Base-by-base conservation (phyloP, 2,797 vertebrate genomes). In the Hydrocynus forskahlii region DNA sequence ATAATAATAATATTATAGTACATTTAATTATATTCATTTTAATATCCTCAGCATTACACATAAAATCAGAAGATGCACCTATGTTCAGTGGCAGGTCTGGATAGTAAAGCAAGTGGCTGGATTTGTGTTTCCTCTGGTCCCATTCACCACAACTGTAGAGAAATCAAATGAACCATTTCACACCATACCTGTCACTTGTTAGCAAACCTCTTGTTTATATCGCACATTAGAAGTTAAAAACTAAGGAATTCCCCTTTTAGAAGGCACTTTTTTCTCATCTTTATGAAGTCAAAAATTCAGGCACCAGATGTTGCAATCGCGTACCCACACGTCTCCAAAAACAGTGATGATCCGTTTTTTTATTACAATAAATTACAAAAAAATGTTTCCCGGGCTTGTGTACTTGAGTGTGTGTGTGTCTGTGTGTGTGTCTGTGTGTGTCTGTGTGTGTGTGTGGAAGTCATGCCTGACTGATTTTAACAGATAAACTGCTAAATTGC, bases 401-500 rank as follows among this genome's bases (percentile, higher is more conserved):
- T 54, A n/a, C 23, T n/a, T 60, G 57, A n/a, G 62, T 63, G 62
- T 63, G 62, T 63, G 60, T 25, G 21, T 62, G 14, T 35, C 0
- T 63, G 23, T 63, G 60, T 63, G 12, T 13, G 62, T 64, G 25
- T n/a, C n/a, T n/a, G n/a, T n/a, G n/a, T n/a, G n/a, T n/a, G n/a
- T n/a, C n/a, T n/a, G n/a, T n/a, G 62, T 63, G 62, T 63, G 62
- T 64, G 35, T 62, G 54, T 55, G 64, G n/a, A n/a, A 38, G 54
- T 57, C 77, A 73, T n/a, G 57, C 87, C 80, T 83, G 79, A 82
- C 68, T 84, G 82, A 73, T 59, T 62, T 76, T 73, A 19, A 68
- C 21, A 84, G 85, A 88, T 82, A 87, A 86, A 80, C 68, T 63
- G 52, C 48, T 72, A 62, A 84, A 81, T 81, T 88, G 73, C 84